Percentiles rank a stretch among this genome's conserved stretches.
Conservation (phyloP, 1,140 invertebrate species). For the Papilio dardanus region DNA sequence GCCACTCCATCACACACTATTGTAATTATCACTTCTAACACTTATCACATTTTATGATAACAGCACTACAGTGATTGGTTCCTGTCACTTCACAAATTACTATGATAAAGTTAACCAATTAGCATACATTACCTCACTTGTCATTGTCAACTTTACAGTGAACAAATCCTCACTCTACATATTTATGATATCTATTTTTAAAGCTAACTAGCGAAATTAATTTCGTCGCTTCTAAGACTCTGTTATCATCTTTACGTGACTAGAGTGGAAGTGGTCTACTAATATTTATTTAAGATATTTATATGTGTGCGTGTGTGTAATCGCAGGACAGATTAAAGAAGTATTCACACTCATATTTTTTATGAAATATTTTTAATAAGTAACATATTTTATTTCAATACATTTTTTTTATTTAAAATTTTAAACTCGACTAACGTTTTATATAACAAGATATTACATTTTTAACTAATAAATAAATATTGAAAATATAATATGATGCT, state of each 20-base stretch:
- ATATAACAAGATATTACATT: too few relatives aligned
- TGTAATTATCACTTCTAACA: constrained; percentile 50
- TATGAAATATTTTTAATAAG: too few relatives aligned
- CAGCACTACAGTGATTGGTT: constrained; percentile 64
- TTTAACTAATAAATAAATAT: background rate
- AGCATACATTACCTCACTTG: constrained; percentile 76
- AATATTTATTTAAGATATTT: constrained; percentile 26
- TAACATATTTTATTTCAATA: too few relatives aligned
- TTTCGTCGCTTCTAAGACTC: background rate
- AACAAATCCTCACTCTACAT: constrained; percentile 45
- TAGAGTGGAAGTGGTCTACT: background rate
- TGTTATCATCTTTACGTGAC: background rate
- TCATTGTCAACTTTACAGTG: constrained; percentile 68
- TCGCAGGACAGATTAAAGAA: background rate
- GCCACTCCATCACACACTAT: constrained; percentile 85
- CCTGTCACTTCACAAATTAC: constrained; percentile 62
- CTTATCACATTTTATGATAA: constrained; percentile 61
- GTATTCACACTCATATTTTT: background rate
- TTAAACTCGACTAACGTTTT: too few relatives aligned
- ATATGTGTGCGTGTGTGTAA: background rate
- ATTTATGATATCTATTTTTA: constrained; percentile 28
- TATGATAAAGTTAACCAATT: constrained; percentile 76
- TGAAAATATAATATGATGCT: constrained; percentile 47
- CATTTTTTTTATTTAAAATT: too few relatives aligned
- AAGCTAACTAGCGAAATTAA: background rate